Evolutionary conservation across 2,888 invertebrate genomes (phyloP), one percentile per base, ranked within the genome.

Genomic region (Cerceris ruficornis): DNA sequence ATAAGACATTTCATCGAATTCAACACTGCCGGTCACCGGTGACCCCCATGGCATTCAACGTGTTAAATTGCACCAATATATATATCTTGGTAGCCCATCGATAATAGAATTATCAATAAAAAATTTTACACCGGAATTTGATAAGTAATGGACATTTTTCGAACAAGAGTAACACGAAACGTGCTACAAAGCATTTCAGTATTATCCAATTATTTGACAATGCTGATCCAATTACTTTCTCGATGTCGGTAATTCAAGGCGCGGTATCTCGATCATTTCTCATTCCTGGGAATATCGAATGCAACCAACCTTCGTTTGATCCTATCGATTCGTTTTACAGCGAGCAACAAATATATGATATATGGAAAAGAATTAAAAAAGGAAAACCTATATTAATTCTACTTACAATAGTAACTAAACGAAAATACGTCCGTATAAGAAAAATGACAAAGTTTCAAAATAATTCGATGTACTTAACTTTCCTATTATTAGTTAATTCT

Each of bases 261-360:
- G 67, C 49, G 49, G 68, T 76, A 74, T 55, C 69, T 69, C 41
- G 65, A 77, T 77, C 76, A 52, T 66, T 77, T 61, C 61, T 55
- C 60, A 50, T 77, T 77, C 64, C 52, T 65, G 52, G 41, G 61
- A 75, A 66, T 77, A 77, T 69, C 75, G 65, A 55, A 50, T 39
- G 50, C 50, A 15, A 66, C 14, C 60, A 39, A 49, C 42, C 46
- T 43, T 43, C 42, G 61, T 46, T 43, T 57, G 46, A 59, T 64
- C 49, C 62, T 54, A 65, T 75, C 69, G 15, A 57, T 68, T 65
- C 50, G 39, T 57, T 67, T 52, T 41, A 43, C 67, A 57, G 8
- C 61, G 52, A 15, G 50, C 62, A 49, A 15, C 8, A 55, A 49
- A 14, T 49, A 60, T 49, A n/a, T 41, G 15, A n/a, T n/a, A n/a